Evolutionary conservation across 2,888 invertebrate genomes (phyloP).

Genomic region (Leptura quadrifasciata): DNA sequence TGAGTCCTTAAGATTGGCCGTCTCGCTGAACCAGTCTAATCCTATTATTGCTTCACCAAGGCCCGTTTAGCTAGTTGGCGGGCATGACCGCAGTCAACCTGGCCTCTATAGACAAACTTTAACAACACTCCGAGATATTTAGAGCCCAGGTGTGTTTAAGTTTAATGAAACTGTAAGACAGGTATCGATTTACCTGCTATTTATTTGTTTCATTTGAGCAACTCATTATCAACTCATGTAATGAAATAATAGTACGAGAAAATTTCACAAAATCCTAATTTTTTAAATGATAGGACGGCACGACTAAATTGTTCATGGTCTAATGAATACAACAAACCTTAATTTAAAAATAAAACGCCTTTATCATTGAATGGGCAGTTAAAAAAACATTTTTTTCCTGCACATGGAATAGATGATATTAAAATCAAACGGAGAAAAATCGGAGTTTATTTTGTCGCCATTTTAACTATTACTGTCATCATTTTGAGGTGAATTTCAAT

Average conservation of each 20-base stretch:
- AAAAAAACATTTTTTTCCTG: too few species aligned
- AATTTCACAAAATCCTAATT: too few species aligned
- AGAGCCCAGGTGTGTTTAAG: conserved; percentile 28
- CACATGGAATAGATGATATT: too few species aligned
- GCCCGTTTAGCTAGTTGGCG: conserved; percentile 30
- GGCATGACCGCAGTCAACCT: conserved; percentile 36
- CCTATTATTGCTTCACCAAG: conserved; percentile 39
- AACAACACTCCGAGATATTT: conserved; percentile 24
- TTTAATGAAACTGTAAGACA: conserved; percentile 21
- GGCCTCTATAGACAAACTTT: conserved; percentile 28
- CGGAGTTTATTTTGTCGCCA: too few species aligned
- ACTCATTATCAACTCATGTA: not conserved
- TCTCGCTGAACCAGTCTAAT: conserved; percentile 36
- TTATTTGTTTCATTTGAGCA: not conserved
- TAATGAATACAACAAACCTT: too few species aligned
- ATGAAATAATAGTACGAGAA: conserved; percentile 1
- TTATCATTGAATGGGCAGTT: too few species aligned
- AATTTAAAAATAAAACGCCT: too few species aligned
- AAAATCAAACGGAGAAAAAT: too few species aligned
- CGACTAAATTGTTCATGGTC: too few species aligned
- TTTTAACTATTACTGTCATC: too few species aligned
- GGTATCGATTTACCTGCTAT: not conserved
- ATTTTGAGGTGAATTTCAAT: too few species aligned
- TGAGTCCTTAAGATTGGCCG: conserved; percentile 36
- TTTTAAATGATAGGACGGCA: too few species aligned